phyloP scores from a whole-genome alignment of 2,113 vertebrate genomes.

The Archilochus colubris region DNA sequence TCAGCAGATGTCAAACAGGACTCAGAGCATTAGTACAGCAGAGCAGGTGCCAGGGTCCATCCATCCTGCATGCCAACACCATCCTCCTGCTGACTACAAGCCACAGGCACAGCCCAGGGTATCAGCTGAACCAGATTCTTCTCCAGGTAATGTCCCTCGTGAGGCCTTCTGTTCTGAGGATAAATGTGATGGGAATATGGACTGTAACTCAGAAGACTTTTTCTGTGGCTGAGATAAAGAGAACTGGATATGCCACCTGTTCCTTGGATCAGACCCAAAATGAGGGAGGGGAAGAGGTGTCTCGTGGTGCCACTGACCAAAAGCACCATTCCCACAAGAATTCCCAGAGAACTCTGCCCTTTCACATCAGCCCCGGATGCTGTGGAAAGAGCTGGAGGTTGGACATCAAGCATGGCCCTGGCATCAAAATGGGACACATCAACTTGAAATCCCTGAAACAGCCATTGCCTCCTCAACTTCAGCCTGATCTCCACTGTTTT shows the following conservation, averaged over 20 bases:
- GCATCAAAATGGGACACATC: neutral
- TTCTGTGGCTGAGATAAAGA: neutral
- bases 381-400: fast-evolving
- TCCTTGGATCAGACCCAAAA: neutral
- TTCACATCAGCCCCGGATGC: neutral
- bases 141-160: neutral
- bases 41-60: neutral
- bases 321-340: neutral
- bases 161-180: neutral
- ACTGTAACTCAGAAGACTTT: too few species aligned
- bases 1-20: neutral
- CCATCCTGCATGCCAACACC: fast-evolving
- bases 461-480: too few species aligned
- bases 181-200: neutral
- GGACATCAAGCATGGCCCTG: neutral
- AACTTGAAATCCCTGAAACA: neutral
- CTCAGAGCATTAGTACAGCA: neutral
- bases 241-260: neutral
- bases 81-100: neutral
- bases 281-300: neutral
- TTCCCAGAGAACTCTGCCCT: neutral
- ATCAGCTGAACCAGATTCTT: neutral
- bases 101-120: neutral
- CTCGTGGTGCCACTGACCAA: neutral
- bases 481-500: neutral